Percentiles rank a stretch among this genome's conserved stretches.
Conservation (phyloP, 2,797 vertebrate genomes). For the Molothrus aeneus region DNA sequence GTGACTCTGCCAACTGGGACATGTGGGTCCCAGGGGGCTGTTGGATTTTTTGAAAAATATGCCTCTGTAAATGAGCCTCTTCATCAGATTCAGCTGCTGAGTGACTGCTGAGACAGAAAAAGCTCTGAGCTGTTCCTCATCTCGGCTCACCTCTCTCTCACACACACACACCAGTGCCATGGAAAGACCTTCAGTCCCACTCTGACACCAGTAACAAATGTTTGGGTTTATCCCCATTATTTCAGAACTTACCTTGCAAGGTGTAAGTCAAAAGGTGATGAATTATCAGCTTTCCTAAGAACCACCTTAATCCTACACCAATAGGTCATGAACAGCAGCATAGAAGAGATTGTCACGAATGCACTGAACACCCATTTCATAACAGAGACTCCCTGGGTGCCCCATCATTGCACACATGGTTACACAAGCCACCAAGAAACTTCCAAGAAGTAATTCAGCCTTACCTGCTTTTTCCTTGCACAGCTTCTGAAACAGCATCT, state of each 20-base stretch:
- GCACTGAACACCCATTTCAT: neutral
- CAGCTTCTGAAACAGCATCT: slow-evolving; percentile 64
- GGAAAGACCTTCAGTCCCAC: neutral
- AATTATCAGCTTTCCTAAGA: neutral
- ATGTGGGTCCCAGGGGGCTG: neutral
- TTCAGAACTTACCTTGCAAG: neutral
- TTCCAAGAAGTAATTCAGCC: neutral
- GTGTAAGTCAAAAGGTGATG: neutral
- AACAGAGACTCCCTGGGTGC: neutral
- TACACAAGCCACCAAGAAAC: neutral
- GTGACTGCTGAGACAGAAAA: neutral
- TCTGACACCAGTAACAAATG: neutral
- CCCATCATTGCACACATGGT: neutral
- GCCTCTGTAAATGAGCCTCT: neutral
- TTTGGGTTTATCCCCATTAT: neutral
- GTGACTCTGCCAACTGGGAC: neutral
- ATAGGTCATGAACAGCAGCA: neutral
- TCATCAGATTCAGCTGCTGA: neutral
- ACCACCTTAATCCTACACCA: neutral
- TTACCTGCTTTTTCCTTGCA: slow-evolving; percentile 71
- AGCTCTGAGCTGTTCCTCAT: neutral
- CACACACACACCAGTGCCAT: neutral
- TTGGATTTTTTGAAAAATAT: neutral
- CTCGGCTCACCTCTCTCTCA: fast-evolving
- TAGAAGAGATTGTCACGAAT: neutral